Base-by-base conservation (phyloP, 2,797 vertebrate genomes). In the Rhinichthys osculus region DNA sequence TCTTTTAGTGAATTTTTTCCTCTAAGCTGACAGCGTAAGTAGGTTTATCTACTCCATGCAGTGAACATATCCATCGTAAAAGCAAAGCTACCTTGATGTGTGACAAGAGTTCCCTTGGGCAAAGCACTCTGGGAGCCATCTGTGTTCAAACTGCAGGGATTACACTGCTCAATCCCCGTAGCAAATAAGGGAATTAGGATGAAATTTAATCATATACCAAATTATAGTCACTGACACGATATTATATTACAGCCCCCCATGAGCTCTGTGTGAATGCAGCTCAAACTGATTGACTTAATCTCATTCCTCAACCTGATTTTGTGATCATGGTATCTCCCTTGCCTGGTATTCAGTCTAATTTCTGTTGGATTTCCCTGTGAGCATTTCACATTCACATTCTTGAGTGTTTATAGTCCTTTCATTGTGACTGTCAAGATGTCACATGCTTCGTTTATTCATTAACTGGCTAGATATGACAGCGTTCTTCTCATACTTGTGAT, bases 171-270 rank as follows among this genome's bases (percentile, higher is more conserved):
- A 87, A 88, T 89, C 88, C 84, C 90, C 88, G 54, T 90, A 73
- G 77, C 88, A 89, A 90, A 90, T 89, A 89, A 69, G 82, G 86
- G 87, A 90, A 89, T 89, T 89, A 89, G 86, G 87, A 54, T 87
- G 88, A 90, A 90, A 88, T 86, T 83, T 82, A 90, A 89, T 90
- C 90, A 89, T 86, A 86, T 35, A 42, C n/a, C 57, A 9, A 84
- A 79, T 78, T 78, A 82, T 62, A 72, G 81, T 81, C 71, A 84
- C 50, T 70, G 78, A 86, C 81, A 85, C 33, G 64, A 74, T 87
- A 82, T 72, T 88, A 74, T 87, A 82, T 72, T 88, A 64, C 82
- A 83, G 83, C 62, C 78, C 64, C 77, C 67, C 23, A 10, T 59
- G 69, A 85, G 70, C 67, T 78, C 85, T 62, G 67, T 59, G 86